Evolutionary conservation across 2,113 vertebrate genomes (phyloP).

Genomic region (Mesitornis unicolor): DNA sequence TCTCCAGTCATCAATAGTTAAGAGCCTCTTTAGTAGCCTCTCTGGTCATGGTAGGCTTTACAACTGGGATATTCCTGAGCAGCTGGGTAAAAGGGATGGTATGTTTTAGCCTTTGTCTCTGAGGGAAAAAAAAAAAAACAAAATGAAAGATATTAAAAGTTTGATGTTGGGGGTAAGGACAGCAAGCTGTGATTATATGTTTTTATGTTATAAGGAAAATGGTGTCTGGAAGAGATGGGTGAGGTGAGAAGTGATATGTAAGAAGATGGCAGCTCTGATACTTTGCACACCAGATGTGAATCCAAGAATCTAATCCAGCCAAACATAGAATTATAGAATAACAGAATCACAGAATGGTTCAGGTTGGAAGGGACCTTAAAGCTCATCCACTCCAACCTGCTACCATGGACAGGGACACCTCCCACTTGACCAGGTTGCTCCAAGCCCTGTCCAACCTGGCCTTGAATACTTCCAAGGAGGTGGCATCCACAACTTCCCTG

Average conservation of each 20-base stretch:
- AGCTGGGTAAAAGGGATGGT: background rate
- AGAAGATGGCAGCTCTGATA: background rate
- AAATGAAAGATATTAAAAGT: background rate
- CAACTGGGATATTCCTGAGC: background rate
- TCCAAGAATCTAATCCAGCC: background rate
- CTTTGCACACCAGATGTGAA: background rate
- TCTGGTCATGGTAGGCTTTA: background rate
- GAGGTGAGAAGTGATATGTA: background rate
- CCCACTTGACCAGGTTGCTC: too few species aligned
- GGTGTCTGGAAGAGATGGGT: background rate
- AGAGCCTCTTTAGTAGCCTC: background rate
- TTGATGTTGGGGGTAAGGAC: background rate
- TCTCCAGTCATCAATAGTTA: background rate
- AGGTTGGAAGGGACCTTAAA: too few species aligned
- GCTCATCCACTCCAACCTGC: too few species aligned
- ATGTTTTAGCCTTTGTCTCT: background rate
- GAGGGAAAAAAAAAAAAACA: background rate
- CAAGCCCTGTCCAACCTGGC: too few species aligned
- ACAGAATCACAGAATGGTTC: too few species aligned
- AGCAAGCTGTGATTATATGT: background rate
- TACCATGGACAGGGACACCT: too few species aligned
- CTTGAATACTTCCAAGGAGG: too few species aligned
- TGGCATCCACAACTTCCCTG: too few species aligned
- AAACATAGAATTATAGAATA: too few species aligned
- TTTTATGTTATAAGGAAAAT: background rate